Evolutionary conservation across 2,888 invertebrate species (phyloP).

Genomic region (Pollenia angustigena): DNA sequence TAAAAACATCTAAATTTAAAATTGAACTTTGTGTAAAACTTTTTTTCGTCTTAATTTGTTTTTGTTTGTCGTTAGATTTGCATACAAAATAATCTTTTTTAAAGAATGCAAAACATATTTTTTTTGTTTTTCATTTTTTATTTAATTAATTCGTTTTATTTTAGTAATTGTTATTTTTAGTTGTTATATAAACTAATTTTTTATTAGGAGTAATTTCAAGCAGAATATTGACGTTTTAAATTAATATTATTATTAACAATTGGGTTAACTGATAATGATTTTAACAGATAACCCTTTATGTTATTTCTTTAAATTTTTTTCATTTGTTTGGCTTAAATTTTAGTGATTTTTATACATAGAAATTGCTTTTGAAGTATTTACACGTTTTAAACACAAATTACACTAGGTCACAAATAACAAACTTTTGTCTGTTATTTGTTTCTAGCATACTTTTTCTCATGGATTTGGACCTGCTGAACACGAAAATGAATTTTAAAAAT

Average conservation of each 20-base stretch:
- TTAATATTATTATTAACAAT: constrained; percentile 15
- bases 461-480: too few species aligned
- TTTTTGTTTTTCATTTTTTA: background rate
- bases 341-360: background rate
- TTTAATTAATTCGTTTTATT: background rate
- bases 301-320: constrained; percentile 6
- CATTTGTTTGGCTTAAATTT: constrained; percentile 10
- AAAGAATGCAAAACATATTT: background rate
- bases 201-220: constrained; percentile 5
- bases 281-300: constrained; percentile 48
- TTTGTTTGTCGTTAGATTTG: too few species aligned
- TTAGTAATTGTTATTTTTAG: constrained; percentile 9
- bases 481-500: too few species aligned
- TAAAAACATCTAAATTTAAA: too few species aligned
- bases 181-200: constrained; percentile 7
- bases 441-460: too few species aligned
- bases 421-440: too few species aligned
- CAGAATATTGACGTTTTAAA: constrained; percentile 27
- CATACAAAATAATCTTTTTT: too few species aligned
- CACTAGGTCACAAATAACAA: too few species aligned
- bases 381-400: background rate
- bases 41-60: too few species aligned
- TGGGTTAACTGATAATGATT: constrained; percentile 55
- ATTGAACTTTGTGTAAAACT: too few species aligned
- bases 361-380: background rate